Conservation (phyloP, 2,797 vertebrate species). For the Lepus oiostolus region DNA sequence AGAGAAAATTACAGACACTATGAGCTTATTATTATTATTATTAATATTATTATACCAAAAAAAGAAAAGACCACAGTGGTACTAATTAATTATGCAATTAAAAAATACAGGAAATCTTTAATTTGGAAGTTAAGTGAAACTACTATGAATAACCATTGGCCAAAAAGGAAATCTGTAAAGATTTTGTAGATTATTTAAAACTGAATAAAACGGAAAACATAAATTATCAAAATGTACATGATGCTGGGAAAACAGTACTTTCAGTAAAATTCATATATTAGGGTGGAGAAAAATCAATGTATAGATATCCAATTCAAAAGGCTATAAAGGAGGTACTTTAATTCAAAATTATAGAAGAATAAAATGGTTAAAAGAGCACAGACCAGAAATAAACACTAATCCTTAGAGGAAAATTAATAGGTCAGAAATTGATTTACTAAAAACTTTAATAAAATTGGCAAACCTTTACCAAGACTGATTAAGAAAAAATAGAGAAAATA, state of each 20-base stretch:
- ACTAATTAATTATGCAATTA: neutral
- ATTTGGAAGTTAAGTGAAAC: neutral
- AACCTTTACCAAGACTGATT: neutral
- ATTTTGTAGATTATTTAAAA: neutral
- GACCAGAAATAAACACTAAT: neutral
- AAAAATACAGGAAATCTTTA: neutral
- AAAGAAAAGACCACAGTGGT: neutral
- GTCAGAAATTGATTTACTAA: neutral
- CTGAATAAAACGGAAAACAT: neutral
- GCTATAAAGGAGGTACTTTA: neutral
- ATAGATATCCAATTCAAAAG: neutral
- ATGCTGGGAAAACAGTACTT: neutral
- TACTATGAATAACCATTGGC: neutral
- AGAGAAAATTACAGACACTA: neutral
- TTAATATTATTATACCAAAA: neutral
- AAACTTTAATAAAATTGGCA: constrained; percentile 23
- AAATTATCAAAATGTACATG: neutral
- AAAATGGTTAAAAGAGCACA: neutral
- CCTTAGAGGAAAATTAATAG: neutral
- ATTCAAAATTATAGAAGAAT: neutral
- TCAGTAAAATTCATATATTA: neutral
- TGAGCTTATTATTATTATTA: neutral
- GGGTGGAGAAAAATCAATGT: neutral
- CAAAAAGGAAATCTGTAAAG: neutral
- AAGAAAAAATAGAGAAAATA: neutral